Conservation (phyloP, 2,888 invertebrate species). For the Crocallis elinguaria region DNA sequence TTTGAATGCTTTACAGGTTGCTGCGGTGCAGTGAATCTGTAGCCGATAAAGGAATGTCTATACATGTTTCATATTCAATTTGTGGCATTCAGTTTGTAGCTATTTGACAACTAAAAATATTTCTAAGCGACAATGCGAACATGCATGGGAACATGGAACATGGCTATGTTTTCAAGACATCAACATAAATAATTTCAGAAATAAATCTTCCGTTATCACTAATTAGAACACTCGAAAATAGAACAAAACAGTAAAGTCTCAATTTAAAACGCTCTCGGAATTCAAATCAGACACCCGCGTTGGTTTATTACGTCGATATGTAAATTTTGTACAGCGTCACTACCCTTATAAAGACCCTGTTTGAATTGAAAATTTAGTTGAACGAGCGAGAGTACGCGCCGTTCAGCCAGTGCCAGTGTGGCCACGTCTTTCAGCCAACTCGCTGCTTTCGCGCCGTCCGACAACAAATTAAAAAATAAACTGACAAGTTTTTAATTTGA, state of each 20-base stretch:
- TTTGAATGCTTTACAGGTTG: too few relatives aligned
- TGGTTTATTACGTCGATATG: constrained; percentile 84
- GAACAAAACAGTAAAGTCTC: constrained; percentile 51
- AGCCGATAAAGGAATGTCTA: too few relatives aligned
- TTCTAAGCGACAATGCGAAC: too few relatives aligned
- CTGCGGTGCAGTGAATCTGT: too few relatives aligned
- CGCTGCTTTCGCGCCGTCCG: constrained; percentile 65
- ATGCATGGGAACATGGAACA: too few relatives aligned
- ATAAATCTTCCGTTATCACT: constrained; percentile 12
- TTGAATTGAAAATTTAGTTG: constrained; percentile 84
- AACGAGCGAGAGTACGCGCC: constrained; percentile 74
- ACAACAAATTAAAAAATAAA: constrained; percentile 39
- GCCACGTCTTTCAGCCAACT: constrained; percentile 82
- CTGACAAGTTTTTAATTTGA: constrained; percentile 20
- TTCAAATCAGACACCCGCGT: constrained; percentile 78
- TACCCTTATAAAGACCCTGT: constrained; percentile 84
- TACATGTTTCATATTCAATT: too few relatives aligned
- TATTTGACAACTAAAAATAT: too few relatives aligned
- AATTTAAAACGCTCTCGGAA: constrained; percentile 66
- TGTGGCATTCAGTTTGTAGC: too few relatives aligned
- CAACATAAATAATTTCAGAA: background rate
- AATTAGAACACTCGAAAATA: constrained; percentile 33
- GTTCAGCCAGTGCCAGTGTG: constrained; percentile 80
- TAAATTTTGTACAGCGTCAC: constrained; percentile 84
- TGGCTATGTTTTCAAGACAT: too few relatives aligned